Conservation (phyloP, 2,113 vertebrate genomes). For the Corythaixoides concolor region DNA sequence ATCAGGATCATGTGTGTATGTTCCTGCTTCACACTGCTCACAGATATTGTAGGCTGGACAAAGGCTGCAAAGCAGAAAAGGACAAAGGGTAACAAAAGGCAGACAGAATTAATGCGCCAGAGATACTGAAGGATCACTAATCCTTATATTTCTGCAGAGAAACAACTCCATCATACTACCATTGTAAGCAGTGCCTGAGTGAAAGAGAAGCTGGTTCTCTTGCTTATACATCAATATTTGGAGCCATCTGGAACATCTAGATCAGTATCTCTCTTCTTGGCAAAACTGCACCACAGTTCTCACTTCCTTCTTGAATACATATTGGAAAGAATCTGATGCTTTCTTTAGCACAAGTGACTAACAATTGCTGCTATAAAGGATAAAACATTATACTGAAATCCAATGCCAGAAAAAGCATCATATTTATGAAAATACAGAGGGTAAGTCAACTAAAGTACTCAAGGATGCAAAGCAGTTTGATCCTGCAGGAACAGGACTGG, state of each 20-base stretch:
- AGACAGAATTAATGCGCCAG: background rate
- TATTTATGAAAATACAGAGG: background rate
- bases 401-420: background rate
- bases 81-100: background rate
- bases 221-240: background rate
- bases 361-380: background rate
- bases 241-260: background rate
- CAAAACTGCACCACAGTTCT: background rate
- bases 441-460: background rate
- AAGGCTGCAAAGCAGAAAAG: conserved; percentile 73
- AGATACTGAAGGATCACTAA: background rate
- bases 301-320: background rate
- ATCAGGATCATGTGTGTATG: conserved; percentile 86
- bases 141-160: background rate
- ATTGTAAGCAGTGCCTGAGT: background rate
- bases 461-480: background rate
- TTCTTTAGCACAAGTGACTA: background rate
- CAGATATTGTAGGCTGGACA: conserved; percentile 90
- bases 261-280: background rate
- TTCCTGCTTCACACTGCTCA: conserved; percentile 87
- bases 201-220: background rate
- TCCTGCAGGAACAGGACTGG: background rate
- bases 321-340: fast-evolving
- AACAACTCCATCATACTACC: background rate
- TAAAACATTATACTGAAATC: background rate